Percentiles rank a stretch among this genome's conserved stretches.
Evolutionary conservation across 2,797 vertebrate species (phyloP).

Genomic region (Sphenopsis melanotis): DNA sequence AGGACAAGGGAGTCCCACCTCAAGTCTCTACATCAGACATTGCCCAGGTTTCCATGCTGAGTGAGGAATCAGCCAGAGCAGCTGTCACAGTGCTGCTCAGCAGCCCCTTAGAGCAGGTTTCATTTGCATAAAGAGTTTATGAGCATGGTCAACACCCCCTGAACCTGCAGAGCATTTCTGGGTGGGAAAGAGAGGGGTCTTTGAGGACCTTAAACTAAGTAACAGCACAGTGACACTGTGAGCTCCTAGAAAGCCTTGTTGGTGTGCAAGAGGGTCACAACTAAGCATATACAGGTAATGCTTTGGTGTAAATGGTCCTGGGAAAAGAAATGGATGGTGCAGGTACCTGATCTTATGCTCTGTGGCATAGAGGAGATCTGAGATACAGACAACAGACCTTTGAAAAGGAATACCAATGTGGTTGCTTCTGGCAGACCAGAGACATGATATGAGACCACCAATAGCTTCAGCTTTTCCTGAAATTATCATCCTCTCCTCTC

Average conservation of each 20-base stretch:
- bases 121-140: not conserved
- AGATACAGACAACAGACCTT: not conserved
- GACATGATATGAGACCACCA: not conserved
- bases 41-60: not conserved
- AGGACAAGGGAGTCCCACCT: not conserved
- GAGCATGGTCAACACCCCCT: not conserved
- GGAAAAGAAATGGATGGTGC: not conserved
- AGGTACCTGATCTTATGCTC: not conserved
- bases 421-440: not conserved
- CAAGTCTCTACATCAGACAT: not conserved
- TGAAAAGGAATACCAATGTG: not conserved
- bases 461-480: not conserved
- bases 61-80: not conserved
- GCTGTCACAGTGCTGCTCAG: not conserved
- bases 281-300: accelerated
- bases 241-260: not conserved
- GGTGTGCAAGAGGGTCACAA: not conserved
- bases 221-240: not conserved
- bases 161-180: not conserved
- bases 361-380: not conserved
- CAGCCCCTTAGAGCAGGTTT: accelerated
- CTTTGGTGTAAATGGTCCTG: not conserved
- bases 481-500: too few relatives aligned
- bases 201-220: not conserved
- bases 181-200: not conserved